These are phyloP conservation scores for Eledona agricola DNA, from an alignment of 2,888 invertebrate genomes.

Conservation along the genomic window DNA sequence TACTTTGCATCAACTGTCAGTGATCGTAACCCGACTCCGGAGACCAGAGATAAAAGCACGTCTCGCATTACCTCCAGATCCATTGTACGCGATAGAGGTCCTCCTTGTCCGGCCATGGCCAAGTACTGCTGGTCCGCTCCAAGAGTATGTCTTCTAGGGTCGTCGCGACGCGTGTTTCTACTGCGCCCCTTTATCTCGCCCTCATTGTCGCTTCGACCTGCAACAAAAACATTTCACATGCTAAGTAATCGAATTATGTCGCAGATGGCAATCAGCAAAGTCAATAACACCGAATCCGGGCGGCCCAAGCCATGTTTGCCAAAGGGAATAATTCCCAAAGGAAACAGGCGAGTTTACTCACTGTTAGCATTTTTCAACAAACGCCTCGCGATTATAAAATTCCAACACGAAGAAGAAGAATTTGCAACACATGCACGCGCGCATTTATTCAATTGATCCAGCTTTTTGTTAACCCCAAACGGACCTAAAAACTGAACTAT, in stretches of 20 bases:
- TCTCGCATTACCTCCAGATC: conserved; percentile 76
- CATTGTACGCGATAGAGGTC: conserved; percentile 70
- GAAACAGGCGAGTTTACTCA: neutral
- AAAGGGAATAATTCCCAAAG: neutral
- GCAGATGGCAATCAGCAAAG: conserved; percentile 29
- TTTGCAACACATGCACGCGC: no score
- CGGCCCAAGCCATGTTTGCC: conserved; percentile 1
- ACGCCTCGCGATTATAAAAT: neutral
- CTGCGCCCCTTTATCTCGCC: conserved; percentile 64
- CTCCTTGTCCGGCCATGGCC: conserved; percentile 68
- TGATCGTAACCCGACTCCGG: no score
- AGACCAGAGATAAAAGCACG: conserved; percentile 9
- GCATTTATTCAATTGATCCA: no score
- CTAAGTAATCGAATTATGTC: conserved; percentile 39
- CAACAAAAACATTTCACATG: conserved; percentile 32
- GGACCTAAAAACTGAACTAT: no score
- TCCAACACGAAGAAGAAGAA: neutral
- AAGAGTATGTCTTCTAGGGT: conserved; percentile 84
- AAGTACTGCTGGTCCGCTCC: conserved; percentile 77
- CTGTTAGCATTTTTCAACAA: neutral
- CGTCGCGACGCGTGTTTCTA: conserved; percentile 72
- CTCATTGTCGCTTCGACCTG: conserved; percentile 58
- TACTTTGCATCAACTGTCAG: no score
- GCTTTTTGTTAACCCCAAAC: no score
- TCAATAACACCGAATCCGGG: conserved; percentile 18